Percentiles rank a stretch among this genome's conserved stretches.
Conservation (phyloP, 92 coral and sea anemone species). For the Galaxea fascicularis region DNA sequence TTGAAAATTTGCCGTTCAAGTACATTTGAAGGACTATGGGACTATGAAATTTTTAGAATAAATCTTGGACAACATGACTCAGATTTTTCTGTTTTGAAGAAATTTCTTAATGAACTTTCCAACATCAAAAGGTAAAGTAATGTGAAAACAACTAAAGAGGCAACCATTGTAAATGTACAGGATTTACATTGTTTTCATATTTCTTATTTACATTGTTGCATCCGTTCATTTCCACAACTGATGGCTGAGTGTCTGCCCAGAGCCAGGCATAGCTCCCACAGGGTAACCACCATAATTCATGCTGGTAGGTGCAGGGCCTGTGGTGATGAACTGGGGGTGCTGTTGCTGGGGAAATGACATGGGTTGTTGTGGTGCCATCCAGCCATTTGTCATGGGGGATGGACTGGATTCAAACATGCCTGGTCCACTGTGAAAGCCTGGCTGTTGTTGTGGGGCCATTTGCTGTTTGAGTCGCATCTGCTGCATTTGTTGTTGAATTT, state of each 20-base stretch:
- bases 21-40: too few species aligned
- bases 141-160: neutral
- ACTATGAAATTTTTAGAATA: too few species aligned
- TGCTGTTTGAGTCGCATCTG: constrained; percentile 81
- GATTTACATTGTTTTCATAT: constrained; percentile 3
- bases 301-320: constrained; percentile 79
- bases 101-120: neutral
- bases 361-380: constrained; percentile 80
- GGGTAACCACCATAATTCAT: constrained; percentile 57
- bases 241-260: constrained; percentile 93
- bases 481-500: constrained; percentile 94
- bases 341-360: constrained; percentile 86
- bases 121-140: neutral
- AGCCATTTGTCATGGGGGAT: constrained; percentile 46
- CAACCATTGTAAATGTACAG: constrained; percentile 29
- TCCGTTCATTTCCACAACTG: constrained; percentile 88
- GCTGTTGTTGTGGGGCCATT: constrained; percentile 68
- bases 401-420: constrained; percentile 58
- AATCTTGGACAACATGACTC: too few species aligned
- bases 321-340: constrained; percentile 81
- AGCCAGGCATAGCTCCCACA: constrained; percentile 63
- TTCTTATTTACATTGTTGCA: constrained; percentile 23
- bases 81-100: neutral
- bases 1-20: too few species aligned
- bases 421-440: constrained; percentile 51